Evolutionary conservation across 2,797 vertebrate species (phyloP).

Genomic region (Muscicapa striata): DNA sequence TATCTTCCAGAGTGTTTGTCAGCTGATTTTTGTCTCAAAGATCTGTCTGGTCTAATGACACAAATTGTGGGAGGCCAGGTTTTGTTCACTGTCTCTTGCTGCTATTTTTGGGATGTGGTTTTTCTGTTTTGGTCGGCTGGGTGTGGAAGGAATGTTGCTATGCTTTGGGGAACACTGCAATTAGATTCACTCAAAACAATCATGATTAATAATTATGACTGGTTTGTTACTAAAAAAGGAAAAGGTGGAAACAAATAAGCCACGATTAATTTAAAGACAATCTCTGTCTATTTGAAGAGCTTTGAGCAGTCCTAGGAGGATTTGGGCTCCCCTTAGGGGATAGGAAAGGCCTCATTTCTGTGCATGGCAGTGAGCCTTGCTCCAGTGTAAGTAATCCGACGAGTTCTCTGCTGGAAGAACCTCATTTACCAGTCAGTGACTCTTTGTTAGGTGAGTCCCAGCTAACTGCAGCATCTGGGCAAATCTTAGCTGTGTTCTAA

Average conservation of each 20-base stretch:
- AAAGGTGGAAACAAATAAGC: constrained; percentile 29
- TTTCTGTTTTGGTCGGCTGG: constrained; percentile 28
- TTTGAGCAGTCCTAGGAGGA: not conserved
- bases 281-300: constrained; percentile 3
- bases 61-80: not conserved
- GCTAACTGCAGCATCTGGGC: constrained; percentile 13
- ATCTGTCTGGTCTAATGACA: constrained; percentile 4
- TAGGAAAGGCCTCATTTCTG: not conserved
- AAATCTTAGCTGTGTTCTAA: not conserved
- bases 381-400: not conserved
- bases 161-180: constrained; percentile 15
- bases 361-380: not conserved
- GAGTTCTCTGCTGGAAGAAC: not conserved
- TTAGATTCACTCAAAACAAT: constrained; percentile 37
- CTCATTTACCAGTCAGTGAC: not conserved
- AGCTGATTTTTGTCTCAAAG: not conserved
- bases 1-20: not conserved
- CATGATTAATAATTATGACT: constrained; percentile 39
- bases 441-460: not conserved
- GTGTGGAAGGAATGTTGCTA: constrained; percentile 6
- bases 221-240: constrained; percentile 22
- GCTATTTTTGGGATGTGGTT: constrained; percentile 23
- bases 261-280: not conserved
- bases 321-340: not conserved
- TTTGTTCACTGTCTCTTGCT: constrained; percentile 1